phyloP scores from a whole-genome alignment of 2,888 invertebrate species.

The Melanargia galathea region DNA sequence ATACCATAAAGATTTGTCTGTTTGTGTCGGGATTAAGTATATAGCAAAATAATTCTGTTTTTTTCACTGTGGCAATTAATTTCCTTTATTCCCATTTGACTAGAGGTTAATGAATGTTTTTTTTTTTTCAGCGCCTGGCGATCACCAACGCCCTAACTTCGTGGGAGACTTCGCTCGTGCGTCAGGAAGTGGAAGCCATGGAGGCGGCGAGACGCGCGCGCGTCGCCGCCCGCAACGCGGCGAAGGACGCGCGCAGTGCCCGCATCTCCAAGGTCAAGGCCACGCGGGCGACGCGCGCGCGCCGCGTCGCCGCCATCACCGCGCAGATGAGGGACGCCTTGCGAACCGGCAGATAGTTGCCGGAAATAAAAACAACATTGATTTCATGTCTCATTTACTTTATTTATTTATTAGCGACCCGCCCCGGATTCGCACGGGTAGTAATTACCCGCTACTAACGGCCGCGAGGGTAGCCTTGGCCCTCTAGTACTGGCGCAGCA shows the following conservation, averaged over 20 bases:
- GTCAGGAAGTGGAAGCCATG: conserved; percentile 56
- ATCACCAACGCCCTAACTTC: conserved; percentile 62
- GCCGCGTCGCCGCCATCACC: conserved; percentile 57
- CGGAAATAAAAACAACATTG: not conserved
- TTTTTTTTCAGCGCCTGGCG: conserved; percentile 58
- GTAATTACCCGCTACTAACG: not conserved
- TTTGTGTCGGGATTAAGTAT: too few species aligned
- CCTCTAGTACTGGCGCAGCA: too few species aligned
- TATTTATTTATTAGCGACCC: not conserved
- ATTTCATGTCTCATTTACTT: not conserved
- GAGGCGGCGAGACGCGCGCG: conserved; percentile 56
- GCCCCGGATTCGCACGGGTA: not conserved
- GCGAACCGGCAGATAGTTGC: conserved; percentile 26
- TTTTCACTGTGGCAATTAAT: too few species aligned
- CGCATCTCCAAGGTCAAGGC: conserved; percentile 51
- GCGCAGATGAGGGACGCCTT: conserved; percentile 62
- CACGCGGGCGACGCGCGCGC: conserved; percentile 45
- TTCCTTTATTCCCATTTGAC: too few species aligned
- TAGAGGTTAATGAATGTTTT: too few species aligned
- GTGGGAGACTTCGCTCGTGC: conserved; percentile 59
- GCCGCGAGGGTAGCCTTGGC: too few species aligned
- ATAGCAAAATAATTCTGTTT: too few species aligned
- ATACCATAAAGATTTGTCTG: too few species aligned
- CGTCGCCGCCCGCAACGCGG: conserved; percentile 53
- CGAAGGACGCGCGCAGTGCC: conserved; percentile 51